Evolutionary conservation across 2,113 vertebrate species (phyloP).

Genomic region (Sula dactylatra): DNA sequence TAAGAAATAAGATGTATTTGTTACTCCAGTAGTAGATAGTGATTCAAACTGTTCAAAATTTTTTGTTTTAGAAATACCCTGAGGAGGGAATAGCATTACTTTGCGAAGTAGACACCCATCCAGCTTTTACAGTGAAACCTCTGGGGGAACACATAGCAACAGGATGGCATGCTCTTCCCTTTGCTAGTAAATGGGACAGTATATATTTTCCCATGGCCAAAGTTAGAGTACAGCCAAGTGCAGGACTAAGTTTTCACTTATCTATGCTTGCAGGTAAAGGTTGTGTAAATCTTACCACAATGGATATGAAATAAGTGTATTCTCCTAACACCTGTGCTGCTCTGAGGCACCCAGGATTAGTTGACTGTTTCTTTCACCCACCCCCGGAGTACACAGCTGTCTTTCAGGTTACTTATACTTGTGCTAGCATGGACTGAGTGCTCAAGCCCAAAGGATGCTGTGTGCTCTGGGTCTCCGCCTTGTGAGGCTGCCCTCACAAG

Average conservation of each 20-base stretch:
- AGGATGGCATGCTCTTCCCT: neutral
- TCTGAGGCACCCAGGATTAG: neutral
- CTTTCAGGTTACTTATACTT: neutral
- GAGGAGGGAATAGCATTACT: neutral
- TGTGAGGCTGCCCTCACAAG: neutral
- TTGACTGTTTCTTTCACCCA: neutral
- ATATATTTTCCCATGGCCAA: neutral
- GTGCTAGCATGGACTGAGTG: neutral
- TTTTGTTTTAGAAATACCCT: neutral
- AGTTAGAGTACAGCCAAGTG: neutral
- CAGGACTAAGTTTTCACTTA: neutral
- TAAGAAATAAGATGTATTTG: neutral
- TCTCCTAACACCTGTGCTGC: neutral
- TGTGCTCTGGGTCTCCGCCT: neutral
- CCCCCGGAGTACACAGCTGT: neutral
- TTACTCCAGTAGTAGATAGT: neutral
- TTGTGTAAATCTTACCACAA: neutral
- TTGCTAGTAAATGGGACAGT: neutral
- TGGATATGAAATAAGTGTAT: neutral
- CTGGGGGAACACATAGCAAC: neutral
- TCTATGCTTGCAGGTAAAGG: neutral
- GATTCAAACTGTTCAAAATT: neutral
- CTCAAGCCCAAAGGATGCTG: neutral
- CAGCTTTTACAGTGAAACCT: neutral
- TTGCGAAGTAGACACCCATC: neutral